Evolutionary conservation across 2,888 invertebrate genomes (phyloP), one percentile per base, ranked within the genome.

Genomic region (Odontomyia ornata): DNA sequence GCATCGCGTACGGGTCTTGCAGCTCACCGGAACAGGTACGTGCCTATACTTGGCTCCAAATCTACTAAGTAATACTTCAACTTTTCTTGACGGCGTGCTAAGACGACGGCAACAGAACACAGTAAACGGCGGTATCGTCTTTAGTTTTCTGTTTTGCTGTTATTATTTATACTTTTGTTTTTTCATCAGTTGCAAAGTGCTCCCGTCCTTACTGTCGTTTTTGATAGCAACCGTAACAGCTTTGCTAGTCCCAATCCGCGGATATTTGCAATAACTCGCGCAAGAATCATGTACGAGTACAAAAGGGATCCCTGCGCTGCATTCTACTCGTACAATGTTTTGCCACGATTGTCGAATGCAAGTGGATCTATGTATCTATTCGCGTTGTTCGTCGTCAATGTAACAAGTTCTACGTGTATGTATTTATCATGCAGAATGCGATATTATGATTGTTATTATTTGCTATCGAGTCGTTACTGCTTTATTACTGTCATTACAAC

Each of bases 401-500:
- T 73, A 56, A 78, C 78, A 76, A 77, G 78, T 75, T 62, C 75
- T 78, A 78, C 78, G 78, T 77, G 77, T 72, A 78, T 64, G 71
- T 78, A 78, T 77, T 78, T 78, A 78, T 77, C 75, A 76, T 75
- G 78, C 57, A 57, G 73, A 69, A 64, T 76, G 30, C 69, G 65
- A 47, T 71, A 75, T 78, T 77, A 77, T 77, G 77, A 77, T 78
- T 77, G 78, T 78, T 78, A 78, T 78, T 77, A 78, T 78, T 78
- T 78, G 73, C 73, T 30, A 73, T 57, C 73, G 57, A 57, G 69
- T 75, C 69, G 75, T 60, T 60, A 69, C 75, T 77, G 77, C 77
- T 75, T 78, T 78, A 78, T 78, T 78, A 78, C 78, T 78, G 75
- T 78, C 78, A 78, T 78, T 78, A 78, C 60, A 36, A 25, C 76